Base-by-base conservation (phyloP, 2,888 invertebrate genomes). In the Lucinisca nassula region DNA sequence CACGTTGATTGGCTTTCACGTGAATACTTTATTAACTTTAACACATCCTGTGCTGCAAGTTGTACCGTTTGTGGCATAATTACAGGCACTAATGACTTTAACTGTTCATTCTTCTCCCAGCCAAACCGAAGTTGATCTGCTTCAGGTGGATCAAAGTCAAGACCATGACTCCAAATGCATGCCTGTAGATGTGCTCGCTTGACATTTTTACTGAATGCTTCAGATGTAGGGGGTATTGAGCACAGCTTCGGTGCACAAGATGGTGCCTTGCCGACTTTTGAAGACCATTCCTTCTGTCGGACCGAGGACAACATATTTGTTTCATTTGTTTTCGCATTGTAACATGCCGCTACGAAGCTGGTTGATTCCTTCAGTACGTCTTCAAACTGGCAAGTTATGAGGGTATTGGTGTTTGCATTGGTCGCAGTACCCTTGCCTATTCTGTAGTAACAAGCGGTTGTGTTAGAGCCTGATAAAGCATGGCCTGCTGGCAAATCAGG, bases 381-480 rank as follows among this genome's bases (percentile, higher is more conserved):
- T n/a, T n/a, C n/a, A n/a, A n/a, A n/a, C n/a, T n/a, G n/a, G n/a
- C n/a, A n/a, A n/a, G n/a, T n/a, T n/a, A n/a, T n/a, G n/a, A n/a
- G n/a, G n/a, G n/a, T n/a, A n/a, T n/a, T n/a, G n/a, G n/a, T n/a
- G n/a, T n/a, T n/a, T n/a, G n/a, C n/a, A n/a, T n/a, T n/a, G n/a
- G n/a, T n/a, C n/a, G n/a, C n/a, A n/a, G n/a, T n/a, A n/a, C n/a
- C n/a, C n/a, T n/a, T n/a, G n/a, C n/a, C n/a, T n/a, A n/a, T n/a
- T n/a, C n/a, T n/a, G n/a, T n/a, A n/a, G n/a, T n/a, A n/a, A n/a
- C n/a, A n/a, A n/a, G 58, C 21, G n/a, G n/a, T n/a, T n/a, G n/a
- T n/a, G n/a, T n/a, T n/a, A n/a, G n/a, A n/a, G n/a, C 58, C 77
- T 17, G 77, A 58, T 37, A 77, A 24, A 0, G 24, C 61, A 77